These are phyloP conservation scores for Melanocharis versteri DNA, from an alignment of 2,113 vertebrate genomes.

Conservation along the genomic window DNA sequence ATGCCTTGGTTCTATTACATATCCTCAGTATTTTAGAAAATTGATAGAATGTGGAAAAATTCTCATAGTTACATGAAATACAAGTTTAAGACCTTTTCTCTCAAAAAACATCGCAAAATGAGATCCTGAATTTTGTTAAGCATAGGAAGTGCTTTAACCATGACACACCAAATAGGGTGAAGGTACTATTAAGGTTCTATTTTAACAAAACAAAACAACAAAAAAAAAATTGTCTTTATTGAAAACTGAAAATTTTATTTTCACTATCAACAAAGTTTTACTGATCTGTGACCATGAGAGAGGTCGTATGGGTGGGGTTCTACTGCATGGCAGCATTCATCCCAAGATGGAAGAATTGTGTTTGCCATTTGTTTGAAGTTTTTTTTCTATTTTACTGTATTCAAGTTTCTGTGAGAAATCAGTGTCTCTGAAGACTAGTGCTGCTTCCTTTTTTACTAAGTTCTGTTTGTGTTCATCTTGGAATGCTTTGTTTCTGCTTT, in stretches of 20 bases:
- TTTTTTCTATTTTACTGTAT: background rate
- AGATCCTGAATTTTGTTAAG: constrained; percentile 57
- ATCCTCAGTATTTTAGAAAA: background rate
- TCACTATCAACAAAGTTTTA: background rate
- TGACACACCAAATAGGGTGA: constrained; percentile 5
- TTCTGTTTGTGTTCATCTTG: background rate
- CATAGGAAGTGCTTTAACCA: constrained; percentile 33
- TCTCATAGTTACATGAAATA: background rate
- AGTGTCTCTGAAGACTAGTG: background rate
- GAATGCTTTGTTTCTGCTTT: background rate
- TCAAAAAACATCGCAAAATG: constrained; percentile 49
- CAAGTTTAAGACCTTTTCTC: constrained; percentile 15
- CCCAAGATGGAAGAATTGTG: background rate
- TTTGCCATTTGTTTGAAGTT: background rate
- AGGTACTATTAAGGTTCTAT: constrained; percentile 12
- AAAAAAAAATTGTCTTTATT: too few relatives aligned
- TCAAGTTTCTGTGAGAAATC: background rate
- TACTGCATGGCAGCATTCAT: background rate
- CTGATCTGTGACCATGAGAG: background rate
- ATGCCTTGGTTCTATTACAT: background rate
- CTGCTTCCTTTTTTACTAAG: background rate
- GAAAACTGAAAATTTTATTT: background rate
- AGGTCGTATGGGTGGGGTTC: background rate
- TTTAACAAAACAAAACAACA: too few relatives aligned
- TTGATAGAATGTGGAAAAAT: background rate